Evolutionary conservation across 1,140 invertebrate genomes (phyloP), one percentile per base, ranked within the genome.

Genomic region (Sesamia nonagrioides): DNA sequence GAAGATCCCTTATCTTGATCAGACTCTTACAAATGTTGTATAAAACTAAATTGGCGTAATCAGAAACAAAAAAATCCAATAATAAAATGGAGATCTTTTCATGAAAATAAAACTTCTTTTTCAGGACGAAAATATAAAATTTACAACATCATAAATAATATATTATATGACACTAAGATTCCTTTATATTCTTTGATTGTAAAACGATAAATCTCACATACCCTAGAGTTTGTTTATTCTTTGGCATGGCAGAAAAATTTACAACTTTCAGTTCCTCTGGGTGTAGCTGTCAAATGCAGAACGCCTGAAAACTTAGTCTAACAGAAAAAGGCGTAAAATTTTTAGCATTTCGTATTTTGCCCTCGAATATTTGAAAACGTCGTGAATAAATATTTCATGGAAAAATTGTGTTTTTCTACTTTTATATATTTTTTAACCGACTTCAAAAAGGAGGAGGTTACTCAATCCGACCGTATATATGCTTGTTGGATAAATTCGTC

Each of bases 111-210:
- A 13, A 42, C 7, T 66, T 66, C 35, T 66, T 42, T 66, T 66
- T 66, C 17, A 18, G 17, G 18, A 21, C 21, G 17, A 21, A 42
- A 42, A 42, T 42, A 18, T 18, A 42, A 17, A 42, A 66, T 66
- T 42, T 66, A 66, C 61, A 42, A 18, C 61, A 35, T 42, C 17
- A 11, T 66, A 66, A 66, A 66, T 66, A 17, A 66, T 9, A 6
- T 42, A 8, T 66, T 11, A 42, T 42, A 6, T 42, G 6, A 17
- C 18, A 66, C 61, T 17, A 15, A n/a, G 11, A 42, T 17, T 42
- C 37, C 17, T 42, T 66, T 66, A 66, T 66, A 66, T 45, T 45
- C 45, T n/a, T 66, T 21, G 61, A 45, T 66, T 66, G 60, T 66
- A 40, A 3, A 42, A 42, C 11, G 11, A 66, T 66, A 66, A 66